Evolutionary conservation across 2,113 vertebrate genomes (phyloP).

Genomic region (Prionailurus viverrinus): DNA sequence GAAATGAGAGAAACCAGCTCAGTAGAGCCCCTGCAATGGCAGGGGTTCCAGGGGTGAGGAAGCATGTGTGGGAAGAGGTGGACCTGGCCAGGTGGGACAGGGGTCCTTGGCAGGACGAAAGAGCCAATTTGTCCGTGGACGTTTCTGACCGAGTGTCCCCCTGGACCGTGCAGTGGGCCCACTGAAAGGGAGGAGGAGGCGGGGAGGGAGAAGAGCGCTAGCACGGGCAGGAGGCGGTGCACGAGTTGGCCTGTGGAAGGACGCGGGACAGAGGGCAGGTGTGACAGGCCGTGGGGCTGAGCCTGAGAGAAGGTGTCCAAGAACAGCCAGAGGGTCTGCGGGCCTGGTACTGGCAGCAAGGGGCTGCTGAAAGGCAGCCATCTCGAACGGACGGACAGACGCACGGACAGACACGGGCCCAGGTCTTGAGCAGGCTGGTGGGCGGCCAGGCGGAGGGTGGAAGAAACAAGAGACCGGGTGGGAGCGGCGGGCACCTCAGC

Average conservation of each 20-base stretch:
- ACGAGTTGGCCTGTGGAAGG: rapidly evolving
- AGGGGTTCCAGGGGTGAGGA: not conserved
- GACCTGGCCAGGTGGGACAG: not conserved
- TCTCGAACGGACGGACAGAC: not conserved
- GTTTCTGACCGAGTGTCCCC: no score
- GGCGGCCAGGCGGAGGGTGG: not conserved
- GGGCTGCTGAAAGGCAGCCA: no score
- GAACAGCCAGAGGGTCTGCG: not conserved
- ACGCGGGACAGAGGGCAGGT: not conserved
- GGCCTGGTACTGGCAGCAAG: not conserved
- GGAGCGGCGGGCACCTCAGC: no score
- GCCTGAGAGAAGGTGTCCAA: not conserved
- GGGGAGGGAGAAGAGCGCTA: not conserved
- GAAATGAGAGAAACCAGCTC: not conserved
- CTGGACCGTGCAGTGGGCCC: rapidly evolving
- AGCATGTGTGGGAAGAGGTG: not conserved
- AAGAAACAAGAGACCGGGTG: not conserved
- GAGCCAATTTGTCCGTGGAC: not conserved
- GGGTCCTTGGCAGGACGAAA: not conserved
- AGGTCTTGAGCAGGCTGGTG: not conserved
- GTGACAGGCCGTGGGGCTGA: not conserved
- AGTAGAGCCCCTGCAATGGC: not conserved
- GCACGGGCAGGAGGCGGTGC: rapidly evolving
- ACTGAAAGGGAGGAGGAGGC: not conserved
- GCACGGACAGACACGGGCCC: not conserved